Evolutionary conservation across 2,113 vertebrate species (phyloP).

Genomic region (Triplophysa tibetana): DNA sequence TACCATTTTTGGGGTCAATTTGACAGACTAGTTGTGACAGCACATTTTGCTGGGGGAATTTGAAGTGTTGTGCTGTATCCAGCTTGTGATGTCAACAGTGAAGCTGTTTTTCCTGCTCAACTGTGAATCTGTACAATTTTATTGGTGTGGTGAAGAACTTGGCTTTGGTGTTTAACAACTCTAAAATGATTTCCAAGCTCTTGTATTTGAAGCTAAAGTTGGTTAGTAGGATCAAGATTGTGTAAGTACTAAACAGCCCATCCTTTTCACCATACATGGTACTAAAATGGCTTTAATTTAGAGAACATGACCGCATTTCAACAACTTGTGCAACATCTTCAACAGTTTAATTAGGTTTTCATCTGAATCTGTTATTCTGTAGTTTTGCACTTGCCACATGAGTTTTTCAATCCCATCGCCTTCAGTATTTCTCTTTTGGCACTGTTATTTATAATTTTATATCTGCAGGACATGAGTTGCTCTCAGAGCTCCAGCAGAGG

Average conservation of each 20-base stretch:
- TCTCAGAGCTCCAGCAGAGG: constrained; percentile 95
- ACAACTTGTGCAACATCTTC: neutral
- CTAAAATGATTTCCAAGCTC: constrained; percentile 8
- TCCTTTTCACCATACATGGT: neutral
- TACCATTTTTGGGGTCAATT: neutral
- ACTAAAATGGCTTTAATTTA: neutral
- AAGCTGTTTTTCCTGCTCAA: constrained; percentile 24
- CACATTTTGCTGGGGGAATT: constrained; percentile 6
- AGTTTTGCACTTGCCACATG: neutral
- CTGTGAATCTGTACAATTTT: neutral
- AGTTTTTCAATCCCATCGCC: neutral
- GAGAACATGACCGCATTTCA: no score
- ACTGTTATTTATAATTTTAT: neutral
- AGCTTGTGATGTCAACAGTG: constrained; percentile 21
- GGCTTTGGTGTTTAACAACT: neutral
- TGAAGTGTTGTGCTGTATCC: neutral
- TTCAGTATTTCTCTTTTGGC: neutral
- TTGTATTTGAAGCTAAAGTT: constrained; percentile 16
- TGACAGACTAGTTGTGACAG: neutral
- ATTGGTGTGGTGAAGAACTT: constrained; percentile 5
- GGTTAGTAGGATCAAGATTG: neutral
- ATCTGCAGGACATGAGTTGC: constrained; percentile 87
- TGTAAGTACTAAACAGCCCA: no score
- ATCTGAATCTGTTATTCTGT: neutral
- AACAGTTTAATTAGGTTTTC: neutral